These are phyloP conservation scores for Hyperoplus lanceolatus DNA, from an alignment of 2,797 vertebrate species.

Conservation along the genomic window DNA sequence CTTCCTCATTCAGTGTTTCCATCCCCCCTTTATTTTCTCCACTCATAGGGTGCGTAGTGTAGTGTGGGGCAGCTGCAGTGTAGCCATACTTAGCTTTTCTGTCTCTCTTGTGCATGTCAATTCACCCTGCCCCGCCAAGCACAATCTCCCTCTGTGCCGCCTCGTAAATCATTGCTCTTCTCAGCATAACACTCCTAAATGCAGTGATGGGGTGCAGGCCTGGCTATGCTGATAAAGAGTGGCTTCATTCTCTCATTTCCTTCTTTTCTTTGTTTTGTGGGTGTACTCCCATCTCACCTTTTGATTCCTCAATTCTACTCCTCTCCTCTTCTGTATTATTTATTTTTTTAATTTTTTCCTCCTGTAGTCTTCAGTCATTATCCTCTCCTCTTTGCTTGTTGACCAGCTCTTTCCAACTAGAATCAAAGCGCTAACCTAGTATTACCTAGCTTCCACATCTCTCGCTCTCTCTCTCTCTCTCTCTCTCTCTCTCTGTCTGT, in stretches of 20 bases:
- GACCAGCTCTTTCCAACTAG: constrained; percentile 13
- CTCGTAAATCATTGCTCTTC: constrained; percentile 80
- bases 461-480: not conserved
- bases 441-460: not conserved
- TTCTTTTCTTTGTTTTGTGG: not conserved
- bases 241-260: constrained; percentile 30
- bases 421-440: constrained; percentile 4
- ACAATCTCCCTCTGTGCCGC: constrained; percentile 84
- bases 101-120: constrained; percentile 82
- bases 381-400: constrained; percentile 8
- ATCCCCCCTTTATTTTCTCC: not conserved
- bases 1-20: constrained; percentile 63
- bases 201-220: constrained; percentile 45
- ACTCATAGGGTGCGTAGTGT: constrained; percentile 64
- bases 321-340: constrained; percentile 10
- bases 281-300: constrained; percentile 14
- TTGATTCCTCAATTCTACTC: constrained; percentile 13
- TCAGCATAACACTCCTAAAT: constrained; percentile 51
- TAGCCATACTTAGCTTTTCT: constrained; percentile 68
- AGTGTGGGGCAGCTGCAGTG: constrained; percentile 79
- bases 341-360: not conserved
- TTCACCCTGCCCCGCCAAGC: constrained; percentile 66
- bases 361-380: constrained; percentile 8
- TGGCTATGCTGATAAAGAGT: constrained; percentile 42
- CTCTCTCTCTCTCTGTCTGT: not conserved